phyloP scores from a whole-genome alignment of 2,888 invertebrate species.

The Tanytarsus gracilentus region DNA sequence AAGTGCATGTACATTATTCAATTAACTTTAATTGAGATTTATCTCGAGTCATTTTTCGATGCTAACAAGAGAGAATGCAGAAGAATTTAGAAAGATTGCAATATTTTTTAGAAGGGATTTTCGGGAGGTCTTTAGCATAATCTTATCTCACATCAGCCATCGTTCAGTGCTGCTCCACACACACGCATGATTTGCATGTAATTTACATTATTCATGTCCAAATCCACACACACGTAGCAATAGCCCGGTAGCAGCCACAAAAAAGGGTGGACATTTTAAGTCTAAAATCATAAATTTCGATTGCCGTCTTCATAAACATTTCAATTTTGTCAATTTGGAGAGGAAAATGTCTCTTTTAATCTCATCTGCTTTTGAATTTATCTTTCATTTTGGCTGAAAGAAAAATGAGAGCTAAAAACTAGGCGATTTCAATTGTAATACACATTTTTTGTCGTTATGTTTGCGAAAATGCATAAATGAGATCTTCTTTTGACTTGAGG shows the following conservation, averaged over 20 bases:
- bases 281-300: conserved; percentile 5
- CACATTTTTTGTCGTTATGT: too few species aligned
- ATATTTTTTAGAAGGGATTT: neutral
- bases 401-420: too few species aligned
- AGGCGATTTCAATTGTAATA: too few species aligned
- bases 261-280: neutral
- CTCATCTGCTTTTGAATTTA: neutral
- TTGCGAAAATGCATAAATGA: too few species aligned
- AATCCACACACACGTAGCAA: neutral
- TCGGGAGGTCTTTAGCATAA: conserved; percentile 26
- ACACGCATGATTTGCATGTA: neutral
- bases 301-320: conserved; percentile 29
- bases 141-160: neutral
- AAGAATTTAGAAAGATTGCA: neutral
- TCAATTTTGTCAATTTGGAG: conserved; percentile 27
- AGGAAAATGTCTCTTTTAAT: conserved; percentile 3
- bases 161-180: neutral
- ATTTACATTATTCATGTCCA: conserved; percentile 1
- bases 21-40: conserved; percentile 15
- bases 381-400: too few species aligned
- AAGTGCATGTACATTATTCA: conserved; percentile 4
- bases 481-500: conserved; percentile 1
- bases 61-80: neutral
- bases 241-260: neutral
- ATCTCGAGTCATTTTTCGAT: conserved; percentile 4